Evolutionary conservation across 2,888 invertebrate genomes (phyloP), one percentile per base, ranked within the genome.

Genomic region (Ganaspis brasiliensis): DNA sequence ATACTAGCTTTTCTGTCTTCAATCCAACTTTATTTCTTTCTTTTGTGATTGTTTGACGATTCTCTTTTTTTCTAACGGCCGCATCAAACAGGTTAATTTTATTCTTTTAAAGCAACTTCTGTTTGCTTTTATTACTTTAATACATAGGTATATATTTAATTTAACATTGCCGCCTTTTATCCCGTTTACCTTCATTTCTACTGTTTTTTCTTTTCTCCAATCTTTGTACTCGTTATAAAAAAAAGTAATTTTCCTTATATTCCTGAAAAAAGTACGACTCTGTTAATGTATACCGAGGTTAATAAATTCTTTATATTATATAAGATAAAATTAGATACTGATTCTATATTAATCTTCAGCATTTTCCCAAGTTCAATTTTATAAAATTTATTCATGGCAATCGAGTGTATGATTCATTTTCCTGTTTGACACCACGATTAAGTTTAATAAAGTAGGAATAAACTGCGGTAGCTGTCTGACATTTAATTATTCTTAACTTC

Each of bases 401-500:
- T 16, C 49, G 4, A 49, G n/a, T 35, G 31, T 63, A 63, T 67
- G 40, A 24, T 67, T 67, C 45, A 67, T 67, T 45, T 40, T 14
- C 12, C 21, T 8, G 6, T 40, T 40, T n/a, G 21, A 61, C 10
- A 61, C n/a, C 35, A n/a, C 16, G n/a, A 16, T 67, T 67, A 40
- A 24, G 37, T 14, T 21, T 67, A 67, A 12, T 14, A 24, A 19
- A 45, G 21, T 14, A 2, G 1, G 37, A 37, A n/a, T 37, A 67
- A 24, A 24, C n/a, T n/a, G n/a, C 45, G 37, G 21, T 40, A 67
- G 19, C 61, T 21, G 21, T 45, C 40, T 67, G 40, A 67, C 45
- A 67, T 67, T 67, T 67, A 67, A 40, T 67, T 67, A 67, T 40
- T 67, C n/a, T 67, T 63, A 63, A 40, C 63, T 63, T 21, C 24